A percentile compares a stretch with the other conserved stretches of the same genome.
phyloP scores from a whole-genome alignment of 2,797 vertebrate genomes.

The Lagodon rhomboides region DNA sequence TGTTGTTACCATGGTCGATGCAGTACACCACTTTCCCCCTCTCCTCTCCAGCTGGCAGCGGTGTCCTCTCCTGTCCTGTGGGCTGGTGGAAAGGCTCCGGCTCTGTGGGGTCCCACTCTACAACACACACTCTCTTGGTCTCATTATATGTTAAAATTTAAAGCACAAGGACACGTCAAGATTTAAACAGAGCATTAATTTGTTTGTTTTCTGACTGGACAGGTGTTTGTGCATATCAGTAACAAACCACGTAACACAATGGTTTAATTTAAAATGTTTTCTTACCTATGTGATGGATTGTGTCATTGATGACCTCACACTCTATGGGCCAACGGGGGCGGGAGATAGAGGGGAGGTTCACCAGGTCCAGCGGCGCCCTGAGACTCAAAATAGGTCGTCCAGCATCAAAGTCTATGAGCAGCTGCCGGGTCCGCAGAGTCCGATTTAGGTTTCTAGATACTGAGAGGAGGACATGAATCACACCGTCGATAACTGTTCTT shows the following conservation, averaged over 20 bases:
- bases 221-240: background rate
- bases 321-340: conserved; percentile 90
- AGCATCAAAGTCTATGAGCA: conserved; percentile 78
- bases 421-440: conserved; percentile 76
- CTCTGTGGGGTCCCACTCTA: conserved; percentile 91
- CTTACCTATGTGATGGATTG: conserved; percentile 91
- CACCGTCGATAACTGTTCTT: background rate
- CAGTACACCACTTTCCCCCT: conserved; percentile 88
- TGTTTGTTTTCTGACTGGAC: background rate
- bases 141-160: background rate
- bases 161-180: background rate
- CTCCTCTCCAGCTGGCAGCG: conserved; percentile 71
- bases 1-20: conserved; percentile 83
- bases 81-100: conserved; percentile 91
- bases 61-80: conserved; percentile 77
- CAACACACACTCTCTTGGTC: conserved; percentile 29
- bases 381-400: conserved; percentile 78
- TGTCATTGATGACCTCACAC: conserved; percentile 90
- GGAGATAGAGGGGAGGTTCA: conserved; percentile 74
- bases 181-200: background rate
- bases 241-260: background rate
- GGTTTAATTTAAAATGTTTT: background rate
- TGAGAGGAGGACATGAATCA: conserved; percentile 65
- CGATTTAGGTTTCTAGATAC: conserved; percentile 73
- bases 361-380: conserved; percentile 85